phyloP scores from a whole-genome alignment of 2,113 vertebrate species.

The Lepus timidus region DNA sequence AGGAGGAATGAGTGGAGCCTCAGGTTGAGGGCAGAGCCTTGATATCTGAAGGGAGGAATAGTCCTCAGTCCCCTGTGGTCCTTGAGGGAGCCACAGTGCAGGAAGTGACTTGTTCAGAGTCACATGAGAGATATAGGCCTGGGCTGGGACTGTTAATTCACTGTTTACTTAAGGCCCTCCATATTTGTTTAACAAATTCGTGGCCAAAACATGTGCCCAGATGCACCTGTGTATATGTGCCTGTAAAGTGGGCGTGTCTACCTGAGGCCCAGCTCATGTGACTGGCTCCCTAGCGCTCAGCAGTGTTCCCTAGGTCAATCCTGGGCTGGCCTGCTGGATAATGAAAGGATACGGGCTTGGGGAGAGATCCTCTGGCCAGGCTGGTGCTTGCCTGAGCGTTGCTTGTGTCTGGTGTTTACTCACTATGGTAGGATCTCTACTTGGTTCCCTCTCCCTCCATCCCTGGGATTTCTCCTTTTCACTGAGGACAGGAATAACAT shows the following conservation, averaged over 20 bases:
- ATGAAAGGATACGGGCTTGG: background rate
- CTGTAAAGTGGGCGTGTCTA: background rate
- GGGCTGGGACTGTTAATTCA: background rate
- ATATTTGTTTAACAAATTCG: background rate
- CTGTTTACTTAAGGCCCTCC: background rate
- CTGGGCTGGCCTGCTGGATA: background rate
- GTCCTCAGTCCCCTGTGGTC: background rate
- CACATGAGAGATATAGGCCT: background rate
- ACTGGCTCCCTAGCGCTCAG: background rate
- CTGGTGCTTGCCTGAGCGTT: background rate
- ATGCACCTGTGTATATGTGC: background rate
- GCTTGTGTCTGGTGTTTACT: background rate
- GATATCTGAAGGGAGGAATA: background rate
- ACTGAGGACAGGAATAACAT: background rate
- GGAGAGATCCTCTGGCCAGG: background rate
- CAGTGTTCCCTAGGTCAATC: background rate
- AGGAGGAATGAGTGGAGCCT: background rate
- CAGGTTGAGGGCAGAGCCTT: background rate
- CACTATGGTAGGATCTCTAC: background rate
- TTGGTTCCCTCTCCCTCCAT: fast-evolving
- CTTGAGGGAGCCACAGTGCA: background rate
- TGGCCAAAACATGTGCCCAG: background rate
- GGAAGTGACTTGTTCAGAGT: constrained; percentile 30
- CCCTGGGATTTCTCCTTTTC: no score
- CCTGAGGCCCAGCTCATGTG: no score